Base-by-base conservation (phyloP, 2,888 invertebrate species). In the Calameuta pallipes region DNA sequence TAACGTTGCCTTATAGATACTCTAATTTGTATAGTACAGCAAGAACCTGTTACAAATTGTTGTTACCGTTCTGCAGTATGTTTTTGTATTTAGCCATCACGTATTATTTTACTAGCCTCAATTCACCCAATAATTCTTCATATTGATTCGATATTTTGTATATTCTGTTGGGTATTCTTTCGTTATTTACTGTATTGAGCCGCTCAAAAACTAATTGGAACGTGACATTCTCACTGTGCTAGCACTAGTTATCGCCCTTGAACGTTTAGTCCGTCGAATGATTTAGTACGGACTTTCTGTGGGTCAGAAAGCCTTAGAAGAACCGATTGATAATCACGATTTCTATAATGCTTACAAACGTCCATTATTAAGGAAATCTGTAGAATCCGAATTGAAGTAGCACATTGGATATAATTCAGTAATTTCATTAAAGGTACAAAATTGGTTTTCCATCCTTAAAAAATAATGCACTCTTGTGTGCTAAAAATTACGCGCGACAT, bases 1-100 rank as follows among this genome's bases (percentile, higher is more conserved):
- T 75, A 75, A 75, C 34, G 36, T 78, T 75, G 75, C 75, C 75
- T 78, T 73, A 73, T 75, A 34, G 34, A 35, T 30, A 36, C 36
- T 35, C 30, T 68, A 34, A n/a, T 1, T 56, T 34, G 69, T 37
- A 37, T 12, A 15, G 36, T 56, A 68, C 73, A 56, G 41, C 71
- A 35, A 9, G 34, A 41, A 56, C 31, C 68, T 73, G 73, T 76
- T 73, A 76, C 12, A 34, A 71, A 33, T 71, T 71, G 31, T 33
- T 71, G 31, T 71, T 71, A 71, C 9, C 56, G 23, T 56, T 56
- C 9, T 56, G 56, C 9, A 56, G 23, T 56, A 23, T 56, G 23
- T 9, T 23, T 56, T 23, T 56, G 23, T 23, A 23, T 56, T 56
- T 56, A 56, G 23, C 23, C 23, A 1, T 56, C 56, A 56, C 15